A percentile compares a stretch with the other conserved stretches of the same genome.
These are phyloP conservation scores for Drosophila albomicans DNA, from an alignment of 1,140 invertebrate genomes.

Conservation along the genomic window DNA sequence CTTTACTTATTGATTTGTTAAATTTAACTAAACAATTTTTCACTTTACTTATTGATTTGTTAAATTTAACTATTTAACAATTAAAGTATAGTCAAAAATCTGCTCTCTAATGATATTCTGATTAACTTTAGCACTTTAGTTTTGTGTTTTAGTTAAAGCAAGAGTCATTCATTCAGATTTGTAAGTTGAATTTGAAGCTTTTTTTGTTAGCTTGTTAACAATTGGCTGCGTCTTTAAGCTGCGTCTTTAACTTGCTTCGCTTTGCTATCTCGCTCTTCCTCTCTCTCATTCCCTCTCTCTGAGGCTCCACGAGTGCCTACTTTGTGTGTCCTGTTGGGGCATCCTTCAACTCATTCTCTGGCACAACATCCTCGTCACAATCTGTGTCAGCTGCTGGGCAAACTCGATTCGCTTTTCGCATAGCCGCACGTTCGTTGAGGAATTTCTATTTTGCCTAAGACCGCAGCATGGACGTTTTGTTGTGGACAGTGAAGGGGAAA, in stretches of 20 bases:
- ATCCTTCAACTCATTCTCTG: constrained; percentile 1
- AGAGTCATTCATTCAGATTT: too few relatives aligned
- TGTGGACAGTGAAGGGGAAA: not conserved
- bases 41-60: too few relatives aligned
- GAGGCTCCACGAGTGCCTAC: not conserved
- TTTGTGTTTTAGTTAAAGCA: too few relatives aligned
- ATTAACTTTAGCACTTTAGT: too few relatives aligned
- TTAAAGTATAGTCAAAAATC: too few relatives aligned
- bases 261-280: not conserved
- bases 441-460: constrained; percentile 73
- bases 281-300: not conserved
- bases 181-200: too few relatives aligned
- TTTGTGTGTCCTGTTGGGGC: not conserved
- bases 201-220: too few relatives aligned
- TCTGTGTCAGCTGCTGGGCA: constrained; percentile 66
- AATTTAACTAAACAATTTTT: too few relatives aligned
- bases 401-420: constrained; percentile 46
- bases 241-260: not conserved
- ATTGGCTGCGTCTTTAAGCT: too few relatives aligned
- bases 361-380: constrained; percentile 43
- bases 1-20: too few relatives aligned
- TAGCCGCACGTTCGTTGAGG: constrained; percentile 64
- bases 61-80: too few relatives aligned
- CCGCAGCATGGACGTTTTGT: constrained; percentile 26
- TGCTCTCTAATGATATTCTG: too few relatives aligned